A percentile compares a stretch with the other conserved stretches of the same genome.
phyloP scores from a whole-genome alignment of 2,888 invertebrate genomes.

The Drosophila lutescens region DNA sequence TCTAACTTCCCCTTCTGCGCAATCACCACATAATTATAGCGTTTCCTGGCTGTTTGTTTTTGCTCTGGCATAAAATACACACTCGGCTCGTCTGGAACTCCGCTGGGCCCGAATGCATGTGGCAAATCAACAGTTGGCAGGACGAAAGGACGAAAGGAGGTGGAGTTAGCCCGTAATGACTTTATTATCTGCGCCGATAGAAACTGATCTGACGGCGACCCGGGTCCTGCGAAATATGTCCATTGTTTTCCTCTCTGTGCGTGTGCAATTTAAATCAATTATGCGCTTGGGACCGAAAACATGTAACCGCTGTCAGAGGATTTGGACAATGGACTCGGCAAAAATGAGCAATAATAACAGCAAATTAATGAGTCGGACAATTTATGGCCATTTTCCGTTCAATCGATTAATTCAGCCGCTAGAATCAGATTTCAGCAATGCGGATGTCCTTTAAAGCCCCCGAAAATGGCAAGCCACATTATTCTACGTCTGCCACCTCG shows the following conservation, averaged over 20 bases:
- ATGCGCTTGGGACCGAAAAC: conserved; percentile 51
- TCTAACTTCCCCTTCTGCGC: conserved; percentile 23
- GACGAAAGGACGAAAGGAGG: conserved; percentile 9
- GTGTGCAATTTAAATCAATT: conserved; percentile 70
- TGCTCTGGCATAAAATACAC: conserved; percentile 54
- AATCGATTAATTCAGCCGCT: not conserved
- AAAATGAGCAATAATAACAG: conserved; percentile 18
- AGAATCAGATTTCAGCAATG: conserved; percentile 11
- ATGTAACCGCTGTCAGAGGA: conserved; percentile 33
- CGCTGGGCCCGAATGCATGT: conserved; percentile 27
- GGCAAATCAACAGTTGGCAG: conserved; percentile 62
- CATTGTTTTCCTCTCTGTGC: conserved; percentile 28
- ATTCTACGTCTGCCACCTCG: conserved; percentile 2
- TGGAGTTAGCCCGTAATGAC: conserved; percentile 50
- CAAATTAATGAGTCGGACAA: conserved; percentile 22
- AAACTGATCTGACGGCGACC: conserved; percentile 30
- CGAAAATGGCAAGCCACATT: not conserved
- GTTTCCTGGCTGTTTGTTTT: conserved; percentile 54
- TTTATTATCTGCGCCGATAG: conserved; percentile 66
- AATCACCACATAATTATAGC: conserved; percentile 59
- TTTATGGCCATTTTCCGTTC: conserved; percentile 15
- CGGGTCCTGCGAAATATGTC: conserved; percentile 43
- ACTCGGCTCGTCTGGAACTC: conserved; percentile 38
- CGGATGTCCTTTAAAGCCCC: conserved; percentile 11
- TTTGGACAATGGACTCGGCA: conserved; percentile 17